Conservation (phyloP, 2,888 invertebrate genomes). For the Drosophila subquinaria region DNA sequence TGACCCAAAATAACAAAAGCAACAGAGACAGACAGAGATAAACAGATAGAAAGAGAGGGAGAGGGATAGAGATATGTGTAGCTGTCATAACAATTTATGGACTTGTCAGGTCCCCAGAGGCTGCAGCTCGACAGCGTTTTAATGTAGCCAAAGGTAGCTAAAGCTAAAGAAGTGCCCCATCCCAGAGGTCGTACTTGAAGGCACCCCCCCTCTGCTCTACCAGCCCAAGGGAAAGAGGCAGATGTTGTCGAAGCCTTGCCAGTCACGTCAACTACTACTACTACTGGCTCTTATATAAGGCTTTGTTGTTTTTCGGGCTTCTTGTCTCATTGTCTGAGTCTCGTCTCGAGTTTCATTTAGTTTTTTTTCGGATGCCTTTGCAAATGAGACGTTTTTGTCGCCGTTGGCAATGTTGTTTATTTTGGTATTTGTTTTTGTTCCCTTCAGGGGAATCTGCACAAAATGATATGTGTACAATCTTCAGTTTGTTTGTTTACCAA, state of each 20-base stretch:
- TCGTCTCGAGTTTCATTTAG: slow-evolving; percentile 60
- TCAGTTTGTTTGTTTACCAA: slow-evolving; percentile 49
- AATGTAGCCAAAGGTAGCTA: background rate
- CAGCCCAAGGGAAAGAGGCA: slow-evolving; percentile 3
- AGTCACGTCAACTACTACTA: slow-evolving; percentile 64
- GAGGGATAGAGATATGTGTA: slow-evolving; percentile 26
- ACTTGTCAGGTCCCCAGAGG: slow-evolving; percentile 40
- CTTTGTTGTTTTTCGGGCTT: slow-evolving; percentile 23
- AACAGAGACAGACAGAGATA: background rate
- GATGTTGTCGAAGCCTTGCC: slow-evolving; percentile 60
- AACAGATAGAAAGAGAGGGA: background rate
- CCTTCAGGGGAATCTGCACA: slow-evolving; percentile 17
- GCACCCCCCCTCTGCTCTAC: background rate
- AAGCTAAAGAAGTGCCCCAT: slow-evolving; percentile 35
- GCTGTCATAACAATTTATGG: slow-evolving; percentile 72
- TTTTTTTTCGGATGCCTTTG: slow-evolving; percentile 54
- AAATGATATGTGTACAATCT: slow-evolving; percentile 46
- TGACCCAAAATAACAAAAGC: slow-evolving; percentile 1
- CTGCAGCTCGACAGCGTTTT: slow-evolving; percentile 26
- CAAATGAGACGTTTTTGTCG: slow-evolving; percentile 51
- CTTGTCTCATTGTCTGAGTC: slow-evolving; percentile 20
- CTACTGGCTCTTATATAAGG: slow-evolving; percentile 63
- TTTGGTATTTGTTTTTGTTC: slow-evolving; percentile 21
- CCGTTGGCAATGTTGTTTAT: slow-evolving; percentile 48
- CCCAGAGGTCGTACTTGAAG: slow-evolving; percentile 42